A percentile compares a stretch with the other conserved stretches of the same genome.
phyloP scores from a whole-genome alignment of 1,140 invertebrate species.

The Drosophila sechellia region DNA sequence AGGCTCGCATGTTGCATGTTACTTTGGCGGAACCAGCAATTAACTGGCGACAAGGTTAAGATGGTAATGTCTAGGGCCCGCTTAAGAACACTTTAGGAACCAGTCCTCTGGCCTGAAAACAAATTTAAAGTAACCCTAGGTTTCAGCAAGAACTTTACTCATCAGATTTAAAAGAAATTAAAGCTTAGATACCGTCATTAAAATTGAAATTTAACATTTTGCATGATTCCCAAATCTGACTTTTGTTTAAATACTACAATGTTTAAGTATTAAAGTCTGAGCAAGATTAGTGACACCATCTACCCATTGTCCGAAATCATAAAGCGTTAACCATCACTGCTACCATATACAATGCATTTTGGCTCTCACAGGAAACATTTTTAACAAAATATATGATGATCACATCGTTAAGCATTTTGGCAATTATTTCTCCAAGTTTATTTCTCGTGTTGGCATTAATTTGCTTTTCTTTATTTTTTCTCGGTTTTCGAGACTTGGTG shows the following conservation, averaged over 20 bases:
- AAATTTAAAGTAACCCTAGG: not conserved
- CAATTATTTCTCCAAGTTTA: constrained; percentile 9
- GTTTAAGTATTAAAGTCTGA: not conserved
- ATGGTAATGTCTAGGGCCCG: constrained; percentile 47
- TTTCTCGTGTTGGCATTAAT: constrained; percentile 47
- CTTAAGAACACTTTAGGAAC: constrained; percentile 1
- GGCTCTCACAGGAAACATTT: not conserved
- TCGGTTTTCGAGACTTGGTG: constrained; percentile 14
- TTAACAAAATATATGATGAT: constrained; percentile 4
- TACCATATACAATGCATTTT: not conserved
- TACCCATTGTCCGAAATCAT: not conserved
- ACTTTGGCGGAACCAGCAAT: constrained; percentile 64
- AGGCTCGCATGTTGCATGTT: constrained; percentile 56
- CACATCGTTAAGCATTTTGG: constrained; percentile 4
- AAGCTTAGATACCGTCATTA: too few relatives aligned
- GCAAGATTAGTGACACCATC: too few relatives aligned
- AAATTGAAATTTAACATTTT: too few relatives aligned
- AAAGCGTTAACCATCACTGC: not conserved
- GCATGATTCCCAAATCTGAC: too few relatives aligned
- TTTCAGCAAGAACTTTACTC: too few relatives aligned
- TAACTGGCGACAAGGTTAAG: constrained; percentile 80
- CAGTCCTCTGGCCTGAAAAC: not conserved
- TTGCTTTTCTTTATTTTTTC: constrained; percentile 44
- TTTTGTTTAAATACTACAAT: not conserved
- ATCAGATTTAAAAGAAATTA: not conserved